Percentiles rank a stretch among this genome's conserved stretches.
phyloP scores from a whole-genome alignment of 1,140 invertebrate species.

The Linepithema humile region DNA sequence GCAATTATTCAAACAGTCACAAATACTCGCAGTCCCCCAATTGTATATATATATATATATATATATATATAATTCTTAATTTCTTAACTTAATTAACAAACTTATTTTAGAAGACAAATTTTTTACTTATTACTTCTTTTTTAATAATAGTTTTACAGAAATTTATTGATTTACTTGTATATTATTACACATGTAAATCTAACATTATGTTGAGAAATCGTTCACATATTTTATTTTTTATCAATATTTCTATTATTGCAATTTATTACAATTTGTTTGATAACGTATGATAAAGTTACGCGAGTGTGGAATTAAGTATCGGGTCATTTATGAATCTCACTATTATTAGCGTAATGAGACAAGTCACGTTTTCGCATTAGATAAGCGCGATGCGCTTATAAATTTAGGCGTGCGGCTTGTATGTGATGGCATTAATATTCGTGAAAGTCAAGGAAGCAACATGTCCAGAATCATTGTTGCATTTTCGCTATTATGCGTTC shows the following conservation, averaged over 20 bases:
- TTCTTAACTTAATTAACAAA: too few relatives aligned
- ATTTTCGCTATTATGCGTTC: slow-evolving; percentile 15
- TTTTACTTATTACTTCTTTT: neutral
- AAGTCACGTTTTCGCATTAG: slow-evolving; percentile 10
- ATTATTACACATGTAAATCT: neutral
- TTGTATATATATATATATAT: neutral
- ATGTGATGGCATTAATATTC: slow-evolving; percentile 33
- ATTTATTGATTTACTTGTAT: neutral
- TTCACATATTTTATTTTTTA: neutral
- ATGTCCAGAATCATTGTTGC: slow-evolving; percentile 33
- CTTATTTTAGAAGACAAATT: neutral
- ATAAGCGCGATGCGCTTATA: slow-evolving; percentile 24
- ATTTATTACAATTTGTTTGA: neutral
- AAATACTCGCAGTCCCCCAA: neutral
- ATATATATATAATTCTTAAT: too few relatives aligned
- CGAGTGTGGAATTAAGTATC: neutral
- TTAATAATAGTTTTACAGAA: neutral
- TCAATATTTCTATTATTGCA: neutral
- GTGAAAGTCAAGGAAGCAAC: slow-evolving; percentile 27
- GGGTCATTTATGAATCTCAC: neutral
- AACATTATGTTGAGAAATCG: neutral
- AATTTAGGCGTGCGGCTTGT: slow-evolving; percentile 15
- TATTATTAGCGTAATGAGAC: slow-evolving; percentile 34
- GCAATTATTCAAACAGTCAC: neutral
- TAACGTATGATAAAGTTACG: neutral